Evolutionary conservation across 2,797 vertebrate species (phyloP).

Genomic region (Pseudopleuronectes americanus): DNA sequence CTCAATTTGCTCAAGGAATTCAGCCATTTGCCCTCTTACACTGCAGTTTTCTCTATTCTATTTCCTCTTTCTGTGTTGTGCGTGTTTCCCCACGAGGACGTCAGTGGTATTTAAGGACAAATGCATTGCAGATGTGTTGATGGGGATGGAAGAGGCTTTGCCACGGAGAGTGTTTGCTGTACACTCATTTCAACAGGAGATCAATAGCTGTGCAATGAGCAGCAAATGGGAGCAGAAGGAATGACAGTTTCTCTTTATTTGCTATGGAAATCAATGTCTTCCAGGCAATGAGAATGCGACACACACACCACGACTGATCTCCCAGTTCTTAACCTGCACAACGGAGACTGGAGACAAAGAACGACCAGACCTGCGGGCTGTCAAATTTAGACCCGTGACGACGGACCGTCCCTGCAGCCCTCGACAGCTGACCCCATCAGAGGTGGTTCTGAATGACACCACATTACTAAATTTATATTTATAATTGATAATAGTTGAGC

Average conservation of each 20-base stretch:
- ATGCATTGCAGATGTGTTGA: conserved; percentile 33
- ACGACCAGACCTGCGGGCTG: conserved; percentile 79
- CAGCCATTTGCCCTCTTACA: not conserved
- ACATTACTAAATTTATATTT: not conserved
- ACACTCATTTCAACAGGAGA: conserved; percentile 53
- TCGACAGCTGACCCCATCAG: conserved; percentile 87
- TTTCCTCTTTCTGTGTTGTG: conserved; percentile 19
- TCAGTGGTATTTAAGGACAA: conserved; percentile 43
- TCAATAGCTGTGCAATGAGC: conserved; percentile 71
- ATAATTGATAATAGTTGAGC: not conserved
- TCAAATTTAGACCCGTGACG: conserved; percentile 83
- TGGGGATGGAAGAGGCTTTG: conserved; percentile 33
- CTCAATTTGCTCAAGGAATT: conserved; percentile 55
- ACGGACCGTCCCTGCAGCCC: conserved; percentile 82
- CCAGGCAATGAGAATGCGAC: conserved; percentile 88
- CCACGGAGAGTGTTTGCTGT: conserved; percentile 45
- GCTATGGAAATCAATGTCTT: conserved; percentile 80
- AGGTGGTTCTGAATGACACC: conserved; percentile 80
- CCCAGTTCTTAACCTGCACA: conserved; percentile 82
- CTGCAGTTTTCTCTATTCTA: conserved; percentile 30
- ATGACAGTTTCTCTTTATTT: conserved; percentile 76
- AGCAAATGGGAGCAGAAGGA: conserved; percentile 63
- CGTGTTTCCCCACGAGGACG: conserved; percentile 7
- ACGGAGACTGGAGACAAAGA: conserved; percentile 82
- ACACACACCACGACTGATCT: conserved; percentile 82